Evolutionary conservation across 2,113 vertebrate species (phyloP).

Genomic region (Sinocyclocheilus anophthalmus): DNA sequence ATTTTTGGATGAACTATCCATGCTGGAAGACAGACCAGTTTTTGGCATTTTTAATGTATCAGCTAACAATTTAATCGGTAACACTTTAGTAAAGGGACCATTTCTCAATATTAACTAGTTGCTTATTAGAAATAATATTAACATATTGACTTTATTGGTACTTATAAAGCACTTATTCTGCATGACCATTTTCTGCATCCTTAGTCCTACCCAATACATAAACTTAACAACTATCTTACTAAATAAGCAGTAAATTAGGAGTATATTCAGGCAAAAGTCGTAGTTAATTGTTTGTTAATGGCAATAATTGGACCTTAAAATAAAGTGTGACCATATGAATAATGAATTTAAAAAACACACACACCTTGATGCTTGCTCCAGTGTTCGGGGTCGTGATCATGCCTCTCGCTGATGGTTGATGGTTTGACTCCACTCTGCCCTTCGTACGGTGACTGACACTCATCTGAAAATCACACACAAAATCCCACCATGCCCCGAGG

Average conservation of each 20-base stretch:
- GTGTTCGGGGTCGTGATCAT: background rate
- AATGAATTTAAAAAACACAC: background rate
- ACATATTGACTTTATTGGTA: too few relatives aligned
- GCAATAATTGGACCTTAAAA: too few relatives aligned
- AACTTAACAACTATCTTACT: too few relatives aligned
- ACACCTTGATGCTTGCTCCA: slow-evolving; percentile 35
- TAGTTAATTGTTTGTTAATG: too few relatives aligned
- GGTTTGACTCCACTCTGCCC: background rate
- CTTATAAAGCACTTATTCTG: too few relatives aligned
- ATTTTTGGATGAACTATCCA: background rate
- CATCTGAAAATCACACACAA: slow-evolving; percentile 57
- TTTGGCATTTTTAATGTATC: background rate
- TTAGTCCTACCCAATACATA: too few relatives aligned
- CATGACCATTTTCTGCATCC: too few relatives aligned
- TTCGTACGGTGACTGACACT: slow-evolving; percentile 15
- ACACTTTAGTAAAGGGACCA: too few relatives aligned
- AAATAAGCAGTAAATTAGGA: too few relatives aligned
- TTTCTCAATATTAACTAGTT: too few relatives aligned
- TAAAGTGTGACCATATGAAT: background rate
- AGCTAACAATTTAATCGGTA: background rate
- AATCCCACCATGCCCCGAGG: slow-evolving; percentile 44
- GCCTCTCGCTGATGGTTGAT: background rate
- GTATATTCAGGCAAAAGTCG: too few relatives aligned
- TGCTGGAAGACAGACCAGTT: background rate
- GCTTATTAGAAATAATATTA: too few relatives aligned